Evolutionary conservation across 1,140 invertebrate genomes (phyloP).

Genomic region (Tenebrio molitor): DNA sequence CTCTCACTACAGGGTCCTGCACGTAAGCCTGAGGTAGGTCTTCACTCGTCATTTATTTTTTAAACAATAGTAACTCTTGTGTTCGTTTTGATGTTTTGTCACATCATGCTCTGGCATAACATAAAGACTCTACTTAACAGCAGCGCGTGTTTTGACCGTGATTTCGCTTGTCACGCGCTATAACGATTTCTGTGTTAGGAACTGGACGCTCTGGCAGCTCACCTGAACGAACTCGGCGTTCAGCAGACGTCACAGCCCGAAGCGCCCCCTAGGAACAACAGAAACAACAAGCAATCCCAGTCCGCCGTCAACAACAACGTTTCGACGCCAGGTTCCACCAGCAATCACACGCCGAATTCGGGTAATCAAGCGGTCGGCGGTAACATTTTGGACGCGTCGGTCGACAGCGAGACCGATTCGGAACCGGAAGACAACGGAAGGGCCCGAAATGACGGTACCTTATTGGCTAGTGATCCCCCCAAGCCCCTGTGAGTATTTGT

Average conservation of each 20-base stretch:
- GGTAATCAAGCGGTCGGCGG: slow-evolving; percentile 58
- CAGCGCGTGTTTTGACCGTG: too few relatives aligned
- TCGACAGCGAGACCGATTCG: slow-evolving; percentile 77
- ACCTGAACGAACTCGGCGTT: slow-evolving; percentile 92
- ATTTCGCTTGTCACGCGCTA: too few relatives aligned
- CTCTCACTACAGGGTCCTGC: slow-evolving; percentile 73
- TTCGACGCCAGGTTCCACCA: slow-evolving; percentile 55
- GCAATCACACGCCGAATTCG: slow-evolving; percentile 53
- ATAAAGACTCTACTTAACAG: too few relatives aligned
- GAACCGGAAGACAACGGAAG: slow-evolving; percentile 77
- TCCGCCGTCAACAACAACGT: slow-evolving; percentile 62
- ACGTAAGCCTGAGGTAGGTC: slow-evolving; percentile 86
- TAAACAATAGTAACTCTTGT: background rate
- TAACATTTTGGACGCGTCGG: slow-evolving; percentile 70
- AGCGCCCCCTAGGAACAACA: slow-evolving; percentile 70
- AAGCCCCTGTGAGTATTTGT: slow-evolving; percentile 89
- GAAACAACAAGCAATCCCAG: slow-evolving; percentile 65
- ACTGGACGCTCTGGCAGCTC: slow-evolving; percentile 92
- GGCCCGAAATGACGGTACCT: slow-evolving; percentile 89
- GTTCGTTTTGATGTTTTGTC: too few relatives aligned
- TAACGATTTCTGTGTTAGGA: slow-evolving; percentile 82
- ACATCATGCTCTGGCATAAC: too few relatives aligned
- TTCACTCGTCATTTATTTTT: slow-evolving; percentile 27
- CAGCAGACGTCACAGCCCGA: slow-evolving; percentile 72
- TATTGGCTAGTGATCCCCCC: slow-evolving; percentile 95